Conservation (phyloP, 2,797 vertebrate species). For the Phalanger gymnotis region DNA sequence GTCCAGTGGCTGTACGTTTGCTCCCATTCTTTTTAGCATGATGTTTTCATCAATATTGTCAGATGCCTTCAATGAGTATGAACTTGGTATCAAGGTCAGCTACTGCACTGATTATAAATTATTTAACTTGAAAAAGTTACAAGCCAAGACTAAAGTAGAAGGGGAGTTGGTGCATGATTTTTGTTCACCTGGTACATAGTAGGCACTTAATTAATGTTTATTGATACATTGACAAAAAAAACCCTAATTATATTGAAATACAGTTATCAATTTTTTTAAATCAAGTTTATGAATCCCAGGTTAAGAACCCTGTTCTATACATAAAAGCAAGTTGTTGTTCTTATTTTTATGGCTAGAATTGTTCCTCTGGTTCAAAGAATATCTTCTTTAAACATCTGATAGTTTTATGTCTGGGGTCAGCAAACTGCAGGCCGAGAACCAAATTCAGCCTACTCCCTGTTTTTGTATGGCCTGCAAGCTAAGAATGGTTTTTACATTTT, state of each 20-base stretch:
- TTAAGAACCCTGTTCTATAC: not conserved
- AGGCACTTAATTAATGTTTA: not conserved
- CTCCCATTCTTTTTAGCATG: not conserved
- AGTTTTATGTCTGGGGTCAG: not conserved
- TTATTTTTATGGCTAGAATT: not conserved
- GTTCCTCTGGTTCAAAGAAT: not conserved
- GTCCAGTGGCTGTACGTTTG: not conserved
- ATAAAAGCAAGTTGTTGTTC: not conserved
- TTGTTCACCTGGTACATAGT: not conserved
- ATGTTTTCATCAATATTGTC: not conserved
- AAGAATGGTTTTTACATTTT: not conserved
- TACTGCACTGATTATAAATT: not conserved
- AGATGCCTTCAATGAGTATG: not conserved
- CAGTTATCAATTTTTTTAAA: not conserved
- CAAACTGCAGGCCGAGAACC: not conserved
- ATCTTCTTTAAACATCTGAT: not conserved
- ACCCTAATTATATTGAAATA: not conserved
- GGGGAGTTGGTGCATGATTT: not conserved
- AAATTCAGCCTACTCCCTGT: not conserved
- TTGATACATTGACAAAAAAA: not conserved
- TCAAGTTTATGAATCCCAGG: not conserved
- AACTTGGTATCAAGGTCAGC: not conserved
- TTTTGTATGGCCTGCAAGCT: not conserved
- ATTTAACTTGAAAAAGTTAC: not conserved
- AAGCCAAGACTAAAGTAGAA: not conserved